Evolutionary conservation across 2,797 vertebrate genomes (phyloP).

Genomic region (Huso huso): DNA sequence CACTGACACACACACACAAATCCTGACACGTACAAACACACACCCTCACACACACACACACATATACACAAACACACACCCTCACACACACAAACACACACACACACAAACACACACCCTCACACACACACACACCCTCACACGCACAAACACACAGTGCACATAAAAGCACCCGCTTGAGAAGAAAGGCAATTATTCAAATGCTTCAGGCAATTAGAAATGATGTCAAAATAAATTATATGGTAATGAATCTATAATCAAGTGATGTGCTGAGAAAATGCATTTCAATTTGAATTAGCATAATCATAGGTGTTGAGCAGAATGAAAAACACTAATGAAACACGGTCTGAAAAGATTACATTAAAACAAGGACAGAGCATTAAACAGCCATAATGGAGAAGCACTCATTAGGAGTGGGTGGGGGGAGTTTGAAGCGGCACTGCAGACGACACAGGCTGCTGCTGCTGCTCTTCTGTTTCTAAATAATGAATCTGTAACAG

Average conservation of each 20-base stretch:
- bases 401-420: neutral
- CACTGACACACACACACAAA: no score
- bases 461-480: neutral
- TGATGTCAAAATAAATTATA: neutral
- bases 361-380: neutral
- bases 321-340: neutral
- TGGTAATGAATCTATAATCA: neutral
- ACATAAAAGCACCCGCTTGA: no score
- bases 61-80: no score
- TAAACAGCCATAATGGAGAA: neutral
- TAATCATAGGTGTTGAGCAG: neutral
- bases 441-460: no score
- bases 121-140: no score
- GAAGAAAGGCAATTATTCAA: neutral
- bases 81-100: no score
- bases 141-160: neutral
- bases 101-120: no score
- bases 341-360: neutral
- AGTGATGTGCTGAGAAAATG: constrained; percentile 1
- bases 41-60: no score
- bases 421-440: no score
- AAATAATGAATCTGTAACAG: neutral
- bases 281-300: neutral
- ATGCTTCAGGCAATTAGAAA: neutral
- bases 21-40: no score